Base-by-base conservation (phyloP, 64 coral and sea anemone species). In the Hydrozoanthus tunicans region DNA sequence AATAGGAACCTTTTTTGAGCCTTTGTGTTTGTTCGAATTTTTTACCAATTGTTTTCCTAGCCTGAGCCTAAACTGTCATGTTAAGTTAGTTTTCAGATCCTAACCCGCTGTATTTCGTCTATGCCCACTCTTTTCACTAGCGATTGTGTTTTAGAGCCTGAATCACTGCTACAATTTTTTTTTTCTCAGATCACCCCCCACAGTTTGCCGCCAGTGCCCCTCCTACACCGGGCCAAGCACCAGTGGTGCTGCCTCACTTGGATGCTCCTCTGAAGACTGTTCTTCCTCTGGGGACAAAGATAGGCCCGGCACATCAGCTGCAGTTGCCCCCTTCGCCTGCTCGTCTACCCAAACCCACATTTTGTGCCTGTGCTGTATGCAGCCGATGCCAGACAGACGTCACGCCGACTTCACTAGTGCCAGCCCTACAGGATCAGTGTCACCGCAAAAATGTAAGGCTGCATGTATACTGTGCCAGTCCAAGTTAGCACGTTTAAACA, bases 391-490 rank as follows among this genome's bases (percentile, higher is more conserved):
- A 43, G 84, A 88, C 10, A 51, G 84, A 73, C 70, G 56, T 15
- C 68, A 13, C 5, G 17, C 24, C 7, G 5, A 32, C 10, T 60
- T 66, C 51, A 14, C n/a, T 10, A 59, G 83, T 59, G n/a, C 55
- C 68, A 59, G 55, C 43, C 67, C 83, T 20, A 58, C 68, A 75
- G 84, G 59, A 3, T 8, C 67, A 3, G 56, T 75, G 56, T 56
- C 84, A 5, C 69, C 84, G 60, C 84, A 88, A 56, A 88, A 88
- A 88, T 88, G 84, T 88, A 73, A 88, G 84, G 71, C 15, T 3
- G 15, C 32, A 9, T 62, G 3, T 26, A 74, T 7, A 71, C 17
- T 71, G 4, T 25, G 3, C 26, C 5, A 1, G n/a, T 71, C 25
- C 9, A 23, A 24, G 4, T 25, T 6, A 0, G 5, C 23, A 25